phyloP scores from a whole-genome alignment of 2,888 invertebrate species.

The Fragum whitleyi region DNA sequence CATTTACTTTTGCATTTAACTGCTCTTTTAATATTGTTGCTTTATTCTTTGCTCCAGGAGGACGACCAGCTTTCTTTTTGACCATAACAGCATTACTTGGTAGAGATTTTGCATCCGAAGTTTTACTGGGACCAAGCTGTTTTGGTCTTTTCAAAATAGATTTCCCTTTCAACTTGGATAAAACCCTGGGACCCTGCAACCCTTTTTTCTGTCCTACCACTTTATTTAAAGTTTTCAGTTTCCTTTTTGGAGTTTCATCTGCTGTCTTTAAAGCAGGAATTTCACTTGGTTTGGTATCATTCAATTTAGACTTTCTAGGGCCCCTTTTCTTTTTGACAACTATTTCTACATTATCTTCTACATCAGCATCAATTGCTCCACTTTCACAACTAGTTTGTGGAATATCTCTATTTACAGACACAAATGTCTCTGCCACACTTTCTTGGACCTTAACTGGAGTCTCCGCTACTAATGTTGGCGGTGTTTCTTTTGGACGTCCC shows the following conservation, averaged over 20 bases:
- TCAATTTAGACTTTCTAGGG: neutral
- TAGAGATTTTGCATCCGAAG: too few relatives aligned
- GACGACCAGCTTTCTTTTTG: conserved; percentile 22
- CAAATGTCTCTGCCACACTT: neutral
- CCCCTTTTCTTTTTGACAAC: conserved; percentile 10
- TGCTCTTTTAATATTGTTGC: conserved; percentile 9
- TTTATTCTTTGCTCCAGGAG: conserved; percentile 39
- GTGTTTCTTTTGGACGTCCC: conserved; percentile 65
- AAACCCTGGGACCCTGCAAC: neutral
- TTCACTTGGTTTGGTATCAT: too few relatives aligned
- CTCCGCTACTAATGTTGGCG: conserved; percentile 58
- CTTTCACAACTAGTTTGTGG: conserved; percentile 1
- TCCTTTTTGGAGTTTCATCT: neutral
- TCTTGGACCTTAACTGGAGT: conserved; percentile 34
- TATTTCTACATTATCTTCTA: conserved; percentile 8
- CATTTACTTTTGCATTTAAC: neutral
- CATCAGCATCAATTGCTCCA: conserved; percentile 12
- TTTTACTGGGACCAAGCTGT: neutral
- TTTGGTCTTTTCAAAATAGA: neutral
- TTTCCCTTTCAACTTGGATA: conserved; percentile 4
- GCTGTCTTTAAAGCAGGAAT: neutral
- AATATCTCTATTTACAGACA: neutral
- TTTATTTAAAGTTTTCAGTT: neutral
- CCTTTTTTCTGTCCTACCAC: conserved; percentile 1
- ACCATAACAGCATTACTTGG: neutral